Evolutionary conservation across 2,888 invertebrate genomes (phyloP), one percentile per base, ranked within the genome.

Genomic region (Norana najaformis): DNA sequence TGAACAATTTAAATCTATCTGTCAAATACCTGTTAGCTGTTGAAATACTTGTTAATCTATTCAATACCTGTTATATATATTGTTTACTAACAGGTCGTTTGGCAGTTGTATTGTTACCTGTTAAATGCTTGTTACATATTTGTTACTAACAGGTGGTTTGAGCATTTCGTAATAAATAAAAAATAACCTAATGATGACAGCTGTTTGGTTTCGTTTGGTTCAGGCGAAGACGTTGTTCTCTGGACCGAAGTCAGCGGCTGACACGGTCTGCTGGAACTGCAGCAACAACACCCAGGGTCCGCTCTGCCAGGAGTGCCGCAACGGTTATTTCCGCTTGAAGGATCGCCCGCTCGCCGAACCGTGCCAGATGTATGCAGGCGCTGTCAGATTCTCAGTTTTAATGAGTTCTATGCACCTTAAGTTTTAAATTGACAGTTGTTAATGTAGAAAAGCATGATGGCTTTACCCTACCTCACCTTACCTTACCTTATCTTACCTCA

Each of bases 251-350:
- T 93, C 92, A 91, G 93, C 90, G 91, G 92, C 92, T 89, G 93
- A 91, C 94, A 98, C 98, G 5, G 96, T 96, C 82, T 99, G 98
- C 94, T 96, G 98, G 37, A 96, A 97, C 41, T 99, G 98, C 94
- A 96, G 96, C 11, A 97, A 98, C 91, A 93, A 94, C 92, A 95
- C 95, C 0, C 90, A 92, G 85, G 94, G 94, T 0, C 88, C 90
- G 5, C 91, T 90, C 6, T 95, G 95, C 92, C 93, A 93, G 39
- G 90, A 91, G 38, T 95, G 95, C 92, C 85, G 97, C 91, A 95
- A 96, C 82, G 97, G 97, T 0, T 95, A 95, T 93, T 96, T 96
- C 93, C 93, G 96, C 83, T 94, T 95, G 20, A 38, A 83, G 34
- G 20, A 97, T 94, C 96, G 96, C 92, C 96, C 96, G 47, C 96